Conservation (phyloP, 2,888 invertebrate genomes). For the Mesopsocus fuscifrons region DNA sequence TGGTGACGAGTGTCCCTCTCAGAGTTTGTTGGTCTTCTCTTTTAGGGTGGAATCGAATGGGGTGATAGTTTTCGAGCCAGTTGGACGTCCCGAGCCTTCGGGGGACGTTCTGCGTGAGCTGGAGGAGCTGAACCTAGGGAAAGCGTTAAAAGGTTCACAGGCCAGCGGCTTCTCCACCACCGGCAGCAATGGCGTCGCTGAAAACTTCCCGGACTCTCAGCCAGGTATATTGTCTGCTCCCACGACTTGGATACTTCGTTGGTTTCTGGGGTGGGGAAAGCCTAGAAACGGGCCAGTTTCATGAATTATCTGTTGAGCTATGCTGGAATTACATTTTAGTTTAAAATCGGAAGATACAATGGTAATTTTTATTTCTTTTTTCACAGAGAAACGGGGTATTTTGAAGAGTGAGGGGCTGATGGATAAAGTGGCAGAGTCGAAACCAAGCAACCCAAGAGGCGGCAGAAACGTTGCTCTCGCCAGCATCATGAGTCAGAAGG, state of each 20-base stretch:
- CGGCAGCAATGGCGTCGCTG: conserved; percentile 19
- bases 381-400: conserved; percentile 38
- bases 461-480: conserved; percentile 67
- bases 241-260: too few relatives aligned
- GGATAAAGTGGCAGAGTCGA: conserved; percentile 31
- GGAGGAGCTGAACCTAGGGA: conserved; percentile 30
- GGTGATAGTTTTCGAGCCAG: conserved; percentile 11
- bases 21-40: too few relatives aligned
- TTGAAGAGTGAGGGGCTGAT: conserved; percentile 51
- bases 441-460: conserved; percentile 20
- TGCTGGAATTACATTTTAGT: too few relatives aligned
- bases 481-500: conserved; percentile 50
- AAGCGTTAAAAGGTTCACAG: too few relatives aligned
- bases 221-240: conserved; percentile 17
- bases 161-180: conserved; percentile 23
- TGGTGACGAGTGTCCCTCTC: too few relatives aligned
- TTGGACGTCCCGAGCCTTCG: conserved; percentile 14
- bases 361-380: too few relatives aligned
- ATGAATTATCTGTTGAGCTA: too few relatives aligned
- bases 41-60: too few relatives aligned
- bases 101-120: conserved; percentile 33
- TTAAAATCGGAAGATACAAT: too few relatives aligned
- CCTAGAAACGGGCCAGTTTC: too few relatives aligned
- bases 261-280: too few relatives aligned
- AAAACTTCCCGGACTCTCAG: conserved; percentile 20